phyloP scores from a whole-genome alignment of 2,113 vertebrate genomes.

The Cnemophilus loriae region DNA sequence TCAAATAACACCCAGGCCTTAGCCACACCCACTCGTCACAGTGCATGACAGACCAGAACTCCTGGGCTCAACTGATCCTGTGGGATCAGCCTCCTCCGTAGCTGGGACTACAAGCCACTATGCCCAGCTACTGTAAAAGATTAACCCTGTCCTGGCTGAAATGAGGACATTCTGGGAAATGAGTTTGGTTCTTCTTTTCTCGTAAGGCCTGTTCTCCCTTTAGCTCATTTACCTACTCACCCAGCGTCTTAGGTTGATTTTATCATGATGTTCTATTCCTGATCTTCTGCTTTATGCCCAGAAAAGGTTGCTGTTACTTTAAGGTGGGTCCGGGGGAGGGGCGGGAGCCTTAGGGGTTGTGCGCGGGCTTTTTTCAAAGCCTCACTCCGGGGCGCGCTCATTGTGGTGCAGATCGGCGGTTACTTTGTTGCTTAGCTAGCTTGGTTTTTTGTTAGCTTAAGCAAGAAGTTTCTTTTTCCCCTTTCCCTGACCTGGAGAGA shows the following conservation, averaged over 20 bases:
- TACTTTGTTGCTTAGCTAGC: neutral
- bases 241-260: neutral
- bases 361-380: neutral
- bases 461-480: neutral
- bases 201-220: neutral
- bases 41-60: neutral
- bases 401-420: rapidly evolving
- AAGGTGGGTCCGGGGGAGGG: no score
- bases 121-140: neutral
- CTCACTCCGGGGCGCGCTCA: rapidly evolving
- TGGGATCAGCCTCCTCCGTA: no score
- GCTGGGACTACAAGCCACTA: neutral
- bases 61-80: neutral
- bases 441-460: neutral
- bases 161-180: neutral
- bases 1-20: neutral
- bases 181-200: neutral
- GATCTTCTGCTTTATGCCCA: neutral
- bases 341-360: no score
- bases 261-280: neutral
- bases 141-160: neutral
- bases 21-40: neutral
- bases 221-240: neutral
- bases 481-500: neutral
- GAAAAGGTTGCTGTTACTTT: neutral